Evolutionary conservation across 2,888 invertebrate species (phyloP).

Genomic region (Melangyna quadrimaculata): DNA sequence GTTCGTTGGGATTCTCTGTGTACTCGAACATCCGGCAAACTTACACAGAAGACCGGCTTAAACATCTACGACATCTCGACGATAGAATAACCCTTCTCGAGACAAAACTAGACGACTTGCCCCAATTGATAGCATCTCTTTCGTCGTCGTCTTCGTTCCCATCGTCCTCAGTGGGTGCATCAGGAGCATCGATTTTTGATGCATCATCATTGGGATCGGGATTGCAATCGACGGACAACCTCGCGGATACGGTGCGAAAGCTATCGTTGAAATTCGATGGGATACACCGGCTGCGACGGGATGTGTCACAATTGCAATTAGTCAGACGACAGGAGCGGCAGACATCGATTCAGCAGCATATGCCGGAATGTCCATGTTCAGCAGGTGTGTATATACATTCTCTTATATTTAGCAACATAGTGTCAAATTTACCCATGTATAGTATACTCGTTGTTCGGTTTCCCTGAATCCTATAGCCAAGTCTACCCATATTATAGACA

Average conservation of each 20-base stretch:
- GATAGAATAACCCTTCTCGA: slow-evolving; percentile 80
- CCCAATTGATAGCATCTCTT: slow-evolving; percentile 60
- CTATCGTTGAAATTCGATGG: slow-evolving; percentile 78
- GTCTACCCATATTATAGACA: neutral
- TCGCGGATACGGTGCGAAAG: slow-evolving; percentile 77
- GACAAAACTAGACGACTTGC: slow-evolving; percentile 69
- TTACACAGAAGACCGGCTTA: slow-evolving; percentile 78
- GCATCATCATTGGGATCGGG: slow-evolving; percentile 47
- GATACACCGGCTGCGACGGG: slow-evolving; percentile 80
- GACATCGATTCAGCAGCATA: slow-evolving; percentile 74
- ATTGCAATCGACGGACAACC: slow-evolving; percentile 63
- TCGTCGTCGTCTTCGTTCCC: slow-evolving; percentile 31
- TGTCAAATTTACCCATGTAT: slow-evolving; percentile 54
- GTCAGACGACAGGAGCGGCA: slow-evolving; percentile 79
- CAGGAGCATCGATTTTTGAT: slow-evolving; percentile 11
- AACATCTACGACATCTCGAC: slow-evolving; percentile 79
- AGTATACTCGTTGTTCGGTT: neutral
- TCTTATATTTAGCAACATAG: slow-evolving; percentile 50
- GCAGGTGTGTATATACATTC: slow-evolving; percentile 83
- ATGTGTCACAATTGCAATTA: slow-evolving; percentile 80
- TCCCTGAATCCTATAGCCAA: neutral
- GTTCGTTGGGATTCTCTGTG: slow-evolving; percentile 79
- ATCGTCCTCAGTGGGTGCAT: too few relatives aligned
- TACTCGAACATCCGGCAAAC: slow-evolving; percentile 80
- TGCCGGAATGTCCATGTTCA: slow-evolving; percentile 86